Evolutionary conservation across 2,113 vertebrate genomes (phyloP).

Genomic region (Paramisgurnus dabryanus): DNA sequence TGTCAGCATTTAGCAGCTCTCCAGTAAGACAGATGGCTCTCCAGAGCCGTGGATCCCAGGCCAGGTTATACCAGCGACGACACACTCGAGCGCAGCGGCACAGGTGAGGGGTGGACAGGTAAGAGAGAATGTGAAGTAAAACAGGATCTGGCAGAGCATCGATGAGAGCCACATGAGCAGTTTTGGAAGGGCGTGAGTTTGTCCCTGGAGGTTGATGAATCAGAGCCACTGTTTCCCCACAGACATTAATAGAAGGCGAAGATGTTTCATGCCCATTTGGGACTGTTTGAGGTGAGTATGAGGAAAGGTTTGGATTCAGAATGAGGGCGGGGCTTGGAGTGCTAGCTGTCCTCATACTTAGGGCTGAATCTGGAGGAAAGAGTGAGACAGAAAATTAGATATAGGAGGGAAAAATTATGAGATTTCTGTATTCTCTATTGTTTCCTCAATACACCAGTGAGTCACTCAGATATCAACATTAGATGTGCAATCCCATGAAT

Average conservation of each 20-base stretch:
- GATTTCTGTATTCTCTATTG: too few relatives aligned
- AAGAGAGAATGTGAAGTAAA: slow-evolving; percentile 88
- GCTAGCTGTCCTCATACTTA: slow-evolving; percentile 91
- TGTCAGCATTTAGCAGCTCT: slow-evolving; percentile 91
- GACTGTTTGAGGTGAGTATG: slow-evolving; percentile 81
- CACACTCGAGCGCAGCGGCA: slow-evolving; percentile 92
- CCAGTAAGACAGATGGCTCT: slow-evolving; percentile 86
- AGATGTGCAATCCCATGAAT: too few relatives aligned
- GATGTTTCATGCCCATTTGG: slow-evolving; percentile 88
- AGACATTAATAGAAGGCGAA: slow-evolving; percentile 87
- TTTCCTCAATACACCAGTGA: too few relatives aligned
- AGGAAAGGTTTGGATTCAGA: slow-evolving; percentile 81
- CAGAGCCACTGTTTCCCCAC: slow-evolving; percentile 89
- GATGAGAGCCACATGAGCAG: slow-evolving; percentile 78
- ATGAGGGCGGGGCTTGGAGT: slow-evolving; percentile 94
- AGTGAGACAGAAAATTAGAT: slow-evolving; percentile 31
- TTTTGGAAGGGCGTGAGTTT: slow-evolving; percentile 79
- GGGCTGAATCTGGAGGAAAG: slow-evolving; percentile 84
- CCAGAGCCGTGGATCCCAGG: slow-evolving; percentile 97
- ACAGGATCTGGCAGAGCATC: slow-evolving; percentile 87
- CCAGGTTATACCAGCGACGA: slow-evolving; percentile 95
- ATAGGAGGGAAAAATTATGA: too few relatives aligned
- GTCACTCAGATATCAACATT: too few relatives aligned
- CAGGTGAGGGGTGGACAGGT: slow-evolving; percentile 93
- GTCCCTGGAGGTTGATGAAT: slow-evolving; percentile 86